A percentile compares a stretch with the other conserved stretches of the same genome.
Conservation (phyloP, 2,888 invertebrate genomes). For the Scaptodrosophila latifasciaeformis region DNA sequence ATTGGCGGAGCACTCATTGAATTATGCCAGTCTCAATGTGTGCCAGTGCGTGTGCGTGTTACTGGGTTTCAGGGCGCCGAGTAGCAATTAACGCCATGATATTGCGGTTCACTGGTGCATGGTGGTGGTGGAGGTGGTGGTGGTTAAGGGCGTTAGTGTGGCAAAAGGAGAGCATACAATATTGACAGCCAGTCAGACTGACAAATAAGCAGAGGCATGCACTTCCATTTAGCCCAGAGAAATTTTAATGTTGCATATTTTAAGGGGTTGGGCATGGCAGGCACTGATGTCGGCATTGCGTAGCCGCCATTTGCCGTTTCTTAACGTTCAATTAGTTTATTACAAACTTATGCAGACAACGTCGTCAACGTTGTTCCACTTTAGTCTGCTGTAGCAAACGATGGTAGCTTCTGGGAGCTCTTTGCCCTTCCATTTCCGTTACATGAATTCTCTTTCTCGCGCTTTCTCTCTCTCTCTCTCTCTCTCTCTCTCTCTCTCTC, state of each 20-base stretch:
- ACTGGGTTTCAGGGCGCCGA: conserved; percentile 20
- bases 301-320: conserved; percentile 12
- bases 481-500: neutral
- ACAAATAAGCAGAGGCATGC: neutral
- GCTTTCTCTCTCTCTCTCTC: conserved; percentile 2
- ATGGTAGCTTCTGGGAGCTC: neutral
- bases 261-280: conserved; percentile 22
- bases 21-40: neutral
- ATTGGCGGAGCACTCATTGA: neutral
- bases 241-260: conserved; percentile 40
- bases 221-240: neutral
- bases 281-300: neutral
- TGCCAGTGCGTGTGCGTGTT: too few species aligned
- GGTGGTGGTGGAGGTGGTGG: conserved; percentile 33
- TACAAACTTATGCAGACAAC: conserved; percentile 53
- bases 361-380: conserved; percentile 31
- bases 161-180: conserved; percentile 39
- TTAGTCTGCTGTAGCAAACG: conserved; percentile 3
- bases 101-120: conserved; percentile 45
- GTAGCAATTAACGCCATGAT: conserved; percentile 67
- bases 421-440: neutral
- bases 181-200: conserved; percentile 35
- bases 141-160: conserved; percentile 42
- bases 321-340: conserved; percentile 61
- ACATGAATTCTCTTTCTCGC: neutral